Base-by-base conservation (phyloP, 2,888 invertebrate species). In the Drosophila mercatorum region DNA sequence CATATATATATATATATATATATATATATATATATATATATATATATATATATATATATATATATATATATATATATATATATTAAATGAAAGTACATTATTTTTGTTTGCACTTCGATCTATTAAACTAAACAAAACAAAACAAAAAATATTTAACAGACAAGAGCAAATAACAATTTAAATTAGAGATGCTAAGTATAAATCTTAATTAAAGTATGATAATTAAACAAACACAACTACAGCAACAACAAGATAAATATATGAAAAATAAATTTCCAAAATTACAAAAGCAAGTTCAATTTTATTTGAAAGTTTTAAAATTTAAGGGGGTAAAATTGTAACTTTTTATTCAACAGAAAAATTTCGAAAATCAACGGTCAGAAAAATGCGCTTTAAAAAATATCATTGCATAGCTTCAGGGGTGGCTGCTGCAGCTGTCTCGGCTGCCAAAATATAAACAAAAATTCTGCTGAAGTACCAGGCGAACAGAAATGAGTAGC, bases 251-350 rank as follows among this genome's bases (percentile, higher is more conserved):
- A 82, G 66, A 84, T 87, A 83, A 81, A 89, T 89, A 84, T 87
- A 80, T 87, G 72, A 84, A 81, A 84, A 87, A 80, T 86, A 88
- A 87, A 84, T 88, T 84, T 89, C 74, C 83, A 84, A 84, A 84
- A 84, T 89, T 89, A 77, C 66, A 51, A 51, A 51, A 51, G 17
- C 44, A 68, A 28, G 7, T 40, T 12, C 26, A 34, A 10, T 10
- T 34, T 34, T 31, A 22, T 22, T 22, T 22, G 22, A 22, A 22
- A 22, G 22, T 22, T 22, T 22, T 1, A 2, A 22, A 22, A 22
- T 22, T 22, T 22, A 22, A 2, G 22, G 22, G 22, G 22, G 22
- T 2, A 22, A 22, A 22, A 22, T 22, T 17, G 17, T 17, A 17
- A 17, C 17, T 17, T 22, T 22, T 22, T 22, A 22, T 1, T 22